phyloP scores from a whole-genome alignment of 2,797 vertebrate genomes.

The Rhinogobio ventralis region DNA sequence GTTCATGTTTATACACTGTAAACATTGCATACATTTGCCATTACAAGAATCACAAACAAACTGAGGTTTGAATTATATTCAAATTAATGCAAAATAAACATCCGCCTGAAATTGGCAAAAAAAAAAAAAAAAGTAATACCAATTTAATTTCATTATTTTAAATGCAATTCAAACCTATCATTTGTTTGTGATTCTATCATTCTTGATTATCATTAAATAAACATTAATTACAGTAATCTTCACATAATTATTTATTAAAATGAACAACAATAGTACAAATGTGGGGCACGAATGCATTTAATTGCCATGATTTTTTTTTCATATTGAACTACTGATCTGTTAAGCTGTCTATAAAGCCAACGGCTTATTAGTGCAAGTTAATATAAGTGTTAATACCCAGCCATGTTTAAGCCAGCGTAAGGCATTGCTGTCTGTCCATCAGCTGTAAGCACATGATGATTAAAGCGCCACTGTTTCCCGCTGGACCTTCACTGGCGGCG shows the following conservation, averaged over 20 bases:
- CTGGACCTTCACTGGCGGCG: not conserved
- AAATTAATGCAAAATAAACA: too few species aligned
- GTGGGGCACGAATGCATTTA: not conserved
- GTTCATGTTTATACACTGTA: too few species aligned
- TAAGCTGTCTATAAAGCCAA: not conserved
- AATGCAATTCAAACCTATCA: too few species aligned
- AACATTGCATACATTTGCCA: too few species aligned
- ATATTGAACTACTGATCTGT: not conserved
- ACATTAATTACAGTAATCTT: not conserved
- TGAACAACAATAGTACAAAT: not conserved
- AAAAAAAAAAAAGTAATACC: too few species aligned
- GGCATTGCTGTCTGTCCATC: constrained; percentile 7
- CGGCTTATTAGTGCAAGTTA: not conserved
- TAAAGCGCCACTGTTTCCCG: not conserved
- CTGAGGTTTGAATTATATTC: too few species aligned
- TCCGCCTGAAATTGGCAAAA: too few species aligned
- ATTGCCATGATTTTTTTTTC: not conserved
- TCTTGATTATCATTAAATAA: too few species aligned
- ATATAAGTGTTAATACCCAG: not conserved
- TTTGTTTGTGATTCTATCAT: too few species aligned
- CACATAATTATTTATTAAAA: not conserved
- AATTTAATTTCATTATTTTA: too few species aligned
- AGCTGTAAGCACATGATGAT: not conserved
- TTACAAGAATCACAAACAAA: too few species aligned
- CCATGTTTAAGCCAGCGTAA: not conserved